These are phyloP conservation scores for Meloidogyne chitwoodi DNA, from an alignment of 1,140 invertebrate genomes.

Conservation along the genomic window DNA sequence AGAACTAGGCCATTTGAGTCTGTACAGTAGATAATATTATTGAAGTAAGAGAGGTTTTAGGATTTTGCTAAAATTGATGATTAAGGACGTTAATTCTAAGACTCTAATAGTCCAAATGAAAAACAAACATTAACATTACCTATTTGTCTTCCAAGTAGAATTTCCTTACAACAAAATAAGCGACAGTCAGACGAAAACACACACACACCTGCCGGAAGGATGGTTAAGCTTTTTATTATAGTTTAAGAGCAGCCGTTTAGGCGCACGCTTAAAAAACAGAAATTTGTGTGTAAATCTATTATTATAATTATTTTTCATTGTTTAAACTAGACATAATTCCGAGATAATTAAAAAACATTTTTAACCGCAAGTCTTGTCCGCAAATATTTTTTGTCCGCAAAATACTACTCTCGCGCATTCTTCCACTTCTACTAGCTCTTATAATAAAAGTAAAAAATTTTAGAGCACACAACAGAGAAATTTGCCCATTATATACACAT, in stretches of 20 bases:
- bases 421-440: neutral
- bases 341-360: no score
- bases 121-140: no score
- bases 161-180: neutral
- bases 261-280: no score
- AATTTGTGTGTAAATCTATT: no score
- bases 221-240: neutral
- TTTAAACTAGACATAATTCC: no score
- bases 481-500: neutral
- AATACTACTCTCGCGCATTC: neutral
- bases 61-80: no score
- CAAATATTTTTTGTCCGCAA: no score
- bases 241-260: neutral
- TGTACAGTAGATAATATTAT: no score
- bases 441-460: neutral
- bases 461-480: neutral
- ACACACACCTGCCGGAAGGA: neutral
- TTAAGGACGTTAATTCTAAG: no score
- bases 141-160: neutral
- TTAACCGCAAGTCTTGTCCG: no score
- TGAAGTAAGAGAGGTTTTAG: no score
- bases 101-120: neutral
- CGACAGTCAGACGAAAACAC: neutral
- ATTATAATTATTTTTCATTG: no score
- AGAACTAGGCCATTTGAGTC: neutral